These are phyloP conservation scores for Cheilosia grossa DNA, from an alignment of 2,888 invertebrate species.

Conservation along the genomic window DNA sequence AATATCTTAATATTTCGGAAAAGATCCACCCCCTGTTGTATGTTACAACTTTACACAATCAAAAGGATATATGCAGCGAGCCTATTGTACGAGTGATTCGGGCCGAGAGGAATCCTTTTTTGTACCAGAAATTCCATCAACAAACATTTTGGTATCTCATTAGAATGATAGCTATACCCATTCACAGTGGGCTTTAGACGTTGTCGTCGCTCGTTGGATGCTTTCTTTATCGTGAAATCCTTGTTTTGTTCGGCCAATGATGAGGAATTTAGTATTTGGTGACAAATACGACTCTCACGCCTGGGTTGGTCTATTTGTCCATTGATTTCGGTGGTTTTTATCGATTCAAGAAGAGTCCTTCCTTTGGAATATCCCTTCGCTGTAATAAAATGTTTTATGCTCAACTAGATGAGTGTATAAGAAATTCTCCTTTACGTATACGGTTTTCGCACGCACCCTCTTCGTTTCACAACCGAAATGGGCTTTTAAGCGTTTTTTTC, in stretches of 20 bases:
- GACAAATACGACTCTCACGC: slow-evolving; percentile 56
- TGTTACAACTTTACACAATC: slow-evolving; percentile 68
- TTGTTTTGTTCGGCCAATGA: slow-evolving; percentile 69
- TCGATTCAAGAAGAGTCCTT: slow-evolving; percentile 12
- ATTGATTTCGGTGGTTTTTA: slow-evolving; percentile 45
- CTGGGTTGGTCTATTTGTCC: slow-evolving; percentile 41
- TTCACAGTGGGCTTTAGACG: slow-evolving; percentile 40
- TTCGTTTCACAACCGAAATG: slow-evolving; percentile 67
- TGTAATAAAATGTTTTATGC: slow-evolving; percentile 70
- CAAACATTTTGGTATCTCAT: slow-evolving; percentile 59
- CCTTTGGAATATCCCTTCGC: slow-evolving; percentile 49
- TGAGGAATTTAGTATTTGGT: slow-evolving; percentile 46
- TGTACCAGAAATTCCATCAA: slow-evolving; percentile 36
- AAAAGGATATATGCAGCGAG: slow-evolving; percentile 63
- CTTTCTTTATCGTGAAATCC: slow-evolving; percentile 49
- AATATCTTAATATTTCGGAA: slow-evolving; percentile 1
- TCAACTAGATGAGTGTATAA: slow-evolving; percentile 60
- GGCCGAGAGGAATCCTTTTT: slow-evolving; percentile 69
- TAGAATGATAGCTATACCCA: slow-evolving; percentile 47
- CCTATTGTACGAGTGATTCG: slow-evolving; percentile 64
- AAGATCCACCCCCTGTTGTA: slow-evolving; percentile 54
- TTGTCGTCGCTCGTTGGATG: slow-evolving; percentile 18
- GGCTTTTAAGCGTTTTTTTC: slow-evolving; percentile 74
- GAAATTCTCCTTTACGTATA: slow-evolving; percentile 12
- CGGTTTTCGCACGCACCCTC: slow-evolving; percentile 66